These are phyloP conservation scores for Ranitomeya variabilis DNA, from an alignment of 2,113 vertebrate genomes.

Conservation along the genomic window DNA sequence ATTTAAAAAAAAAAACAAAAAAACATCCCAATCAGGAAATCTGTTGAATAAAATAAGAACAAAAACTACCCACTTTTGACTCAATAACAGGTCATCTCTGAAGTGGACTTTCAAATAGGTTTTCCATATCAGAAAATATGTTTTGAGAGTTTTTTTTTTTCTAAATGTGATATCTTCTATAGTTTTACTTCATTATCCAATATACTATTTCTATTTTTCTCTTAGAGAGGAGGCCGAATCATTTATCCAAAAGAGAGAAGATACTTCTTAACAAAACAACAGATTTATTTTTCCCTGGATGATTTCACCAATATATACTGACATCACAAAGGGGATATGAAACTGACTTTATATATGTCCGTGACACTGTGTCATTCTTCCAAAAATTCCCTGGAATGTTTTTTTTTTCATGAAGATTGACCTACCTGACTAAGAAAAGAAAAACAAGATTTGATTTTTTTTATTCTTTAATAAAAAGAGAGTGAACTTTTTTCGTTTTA, in stretches of 20 bases:
- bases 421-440: neutral
- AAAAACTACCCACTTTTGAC: neutral
- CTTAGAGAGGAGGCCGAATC: neutral
- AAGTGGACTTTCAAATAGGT: no score
- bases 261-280: neutral
- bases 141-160: no score
- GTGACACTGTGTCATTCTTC: neutral
- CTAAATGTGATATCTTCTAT: neutral
- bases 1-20: no score
- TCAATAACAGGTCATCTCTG: no score
- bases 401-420: neutral
- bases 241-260: neutral
- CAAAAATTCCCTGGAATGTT: neutral
- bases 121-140: neutral
- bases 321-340: neutral
- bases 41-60: neutral
- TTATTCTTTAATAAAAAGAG: neutral
- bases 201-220: neutral
- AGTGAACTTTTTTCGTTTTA: neutral
- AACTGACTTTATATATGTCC: neutral
- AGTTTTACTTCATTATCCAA: neutral
- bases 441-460: neutral
- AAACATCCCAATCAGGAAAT: neutral
- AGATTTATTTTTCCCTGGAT: neutral
- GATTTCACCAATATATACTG: neutral